A percentile compares a stretch with the other conserved stretches of the same genome.
These are phyloP conservation scores for Delichon dasypus DNA, from an alignment of 2,797 vertebrate species.

Conservation along the genomic window DNA sequence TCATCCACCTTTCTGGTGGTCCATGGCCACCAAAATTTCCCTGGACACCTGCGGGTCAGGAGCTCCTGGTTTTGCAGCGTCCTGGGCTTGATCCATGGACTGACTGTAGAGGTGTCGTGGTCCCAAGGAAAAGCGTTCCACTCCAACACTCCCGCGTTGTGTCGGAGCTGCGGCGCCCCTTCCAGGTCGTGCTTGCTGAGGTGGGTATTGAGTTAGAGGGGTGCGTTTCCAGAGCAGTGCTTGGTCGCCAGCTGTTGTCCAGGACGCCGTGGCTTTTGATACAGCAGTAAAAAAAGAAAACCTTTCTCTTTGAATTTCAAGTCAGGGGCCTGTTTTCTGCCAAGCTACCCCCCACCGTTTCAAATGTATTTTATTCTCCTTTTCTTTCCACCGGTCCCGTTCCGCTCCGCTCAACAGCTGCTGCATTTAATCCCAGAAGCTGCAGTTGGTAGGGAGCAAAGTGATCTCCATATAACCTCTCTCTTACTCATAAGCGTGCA, in stretches of 20 bases:
- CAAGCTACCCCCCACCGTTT: neutral
- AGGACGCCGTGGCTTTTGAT: neutral
- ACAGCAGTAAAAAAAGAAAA: neutral
- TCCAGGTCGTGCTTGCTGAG: neutral
- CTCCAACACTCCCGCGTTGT: fast-evolving
- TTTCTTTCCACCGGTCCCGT: neutral
- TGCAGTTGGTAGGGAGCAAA: conserved; percentile 30
- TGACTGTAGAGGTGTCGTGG: fast-evolving
- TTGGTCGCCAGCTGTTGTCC: neutral
- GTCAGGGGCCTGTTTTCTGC: neutral
- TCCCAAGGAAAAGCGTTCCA: fast-evolving
- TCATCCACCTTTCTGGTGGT: neutral
- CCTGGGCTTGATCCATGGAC: neutral
- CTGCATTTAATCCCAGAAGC: conserved; percentile 49
- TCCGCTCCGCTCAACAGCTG: conserved; percentile 6
- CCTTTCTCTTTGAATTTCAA: conserved; percentile 26
- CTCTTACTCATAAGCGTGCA: neutral
- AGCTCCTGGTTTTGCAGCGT: neutral
- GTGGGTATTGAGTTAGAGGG: neutral
- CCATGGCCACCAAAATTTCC: neutral
- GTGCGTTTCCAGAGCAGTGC: neutral
- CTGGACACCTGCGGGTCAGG: fast-evolving
- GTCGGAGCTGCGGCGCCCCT: fast-evolving
- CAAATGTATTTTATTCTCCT: conserved; percentile 1
- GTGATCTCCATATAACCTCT: conserved; percentile 48